These are phyloP conservation scores for Gasterosteus aculeatus DNA, from an alignment of 2,113 vertebrate genomes.

Conservation along the genomic window DNA sequence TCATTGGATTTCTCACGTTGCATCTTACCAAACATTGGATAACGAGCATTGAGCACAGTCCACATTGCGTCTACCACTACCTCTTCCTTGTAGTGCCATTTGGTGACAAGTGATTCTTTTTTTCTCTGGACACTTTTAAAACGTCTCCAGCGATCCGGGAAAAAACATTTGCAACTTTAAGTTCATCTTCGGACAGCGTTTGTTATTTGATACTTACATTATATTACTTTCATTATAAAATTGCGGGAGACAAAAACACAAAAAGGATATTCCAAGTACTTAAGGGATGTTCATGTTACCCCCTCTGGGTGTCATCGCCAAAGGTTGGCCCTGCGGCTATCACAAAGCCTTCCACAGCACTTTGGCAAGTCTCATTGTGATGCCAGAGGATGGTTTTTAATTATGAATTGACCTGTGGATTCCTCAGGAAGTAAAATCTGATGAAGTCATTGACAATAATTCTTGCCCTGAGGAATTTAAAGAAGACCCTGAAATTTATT, in stretches of 20 bases:
- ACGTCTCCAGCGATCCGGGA: constrained; percentile 48
- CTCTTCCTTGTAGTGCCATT: constrained; percentile 23
- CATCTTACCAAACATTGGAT: constrained; percentile 27
- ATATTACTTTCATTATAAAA: constrained; percentile 32
- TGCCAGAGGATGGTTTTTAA: constrained; percentile 58
- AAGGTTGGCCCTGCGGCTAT: constrained; percentile 61
- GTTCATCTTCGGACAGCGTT: constrained; percentile 50
- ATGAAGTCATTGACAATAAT: constrained; percentile 24
- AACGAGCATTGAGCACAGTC: constrained; percentile 16
- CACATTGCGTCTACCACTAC: constrained; percentile 24
- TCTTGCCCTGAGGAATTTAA: constrained; percentile 48
- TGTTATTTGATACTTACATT: constrained; percentile 65
- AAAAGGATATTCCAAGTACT: constrained; percentile 47
- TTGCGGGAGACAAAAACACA: constrained; percentile 1
- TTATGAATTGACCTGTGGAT: constrained; percentile 63
- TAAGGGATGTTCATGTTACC: constrained; percentile 22
- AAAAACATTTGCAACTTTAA: constrained; percentile 43
- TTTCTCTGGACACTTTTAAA: constrained; percentile 50
- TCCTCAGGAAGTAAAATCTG: constrained; percentile 39
- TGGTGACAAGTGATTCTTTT: constrained; percentile 50
- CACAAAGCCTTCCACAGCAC: constrained; percentile 58
- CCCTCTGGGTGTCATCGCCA: constrained; percentile 37
- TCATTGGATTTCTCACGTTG: constrained; percentile 46
- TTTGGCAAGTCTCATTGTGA: constrained; percentile 24
- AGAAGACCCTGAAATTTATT: neutral